Evolutionary conservation across 2,888 invertebrate species (phyloP), one percentile per base, ranked within the genome.

Genomic region (Folsomia manolachei): DNA sequence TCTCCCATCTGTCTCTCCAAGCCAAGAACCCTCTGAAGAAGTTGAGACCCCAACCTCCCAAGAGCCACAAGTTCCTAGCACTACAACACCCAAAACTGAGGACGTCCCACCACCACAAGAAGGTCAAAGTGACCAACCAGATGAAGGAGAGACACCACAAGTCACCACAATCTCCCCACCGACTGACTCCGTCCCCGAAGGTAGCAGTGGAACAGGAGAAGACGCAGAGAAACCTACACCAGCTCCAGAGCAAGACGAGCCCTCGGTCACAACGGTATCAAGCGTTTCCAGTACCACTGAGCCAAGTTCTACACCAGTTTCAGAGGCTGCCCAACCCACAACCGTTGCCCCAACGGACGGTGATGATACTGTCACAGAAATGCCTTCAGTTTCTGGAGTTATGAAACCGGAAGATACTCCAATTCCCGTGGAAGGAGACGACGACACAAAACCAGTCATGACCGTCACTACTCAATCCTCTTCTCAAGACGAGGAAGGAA

Each of bases 21-120:
- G 74, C 18, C 75, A 77, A 68, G 2, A 26, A 4, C 68, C 78
- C 27, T 27, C 39, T 14, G 72, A 65, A 71, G 62, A 71, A 24
- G 69, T 27, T 7, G 21, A 56, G 21, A 56, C 56, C 19, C 18
- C 56, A 56, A 19, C n/a, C 21, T 4, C 19, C 7, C n/a, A n/a
- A n/a, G n/a, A n/a, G n/a, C n/a, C n/a, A n/a, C n/a, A n/a, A n/a
- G n/a, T n/a, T n/a, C n/a, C n/a, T n/a, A n/a, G n/a, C n/a, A 56
- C 56, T n/a, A 56, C 56, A 23, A 27, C 66, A 23, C 52, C 70
- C 21, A 25, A 61, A 53, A 9, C 27, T 23, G 24, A 24, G 4
- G 23, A 63, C 9, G 23, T 7, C 7, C 4, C 2, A 25, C 24
- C 63, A 24, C 63, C 14, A 24, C 27, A 24, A 24, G 63, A 63